These are phyloP conservation scores for Neodiprion fabricii DNA, from an alignment of 1,140 invertebrate genomes.

Conservation along the genomic window DNA sequence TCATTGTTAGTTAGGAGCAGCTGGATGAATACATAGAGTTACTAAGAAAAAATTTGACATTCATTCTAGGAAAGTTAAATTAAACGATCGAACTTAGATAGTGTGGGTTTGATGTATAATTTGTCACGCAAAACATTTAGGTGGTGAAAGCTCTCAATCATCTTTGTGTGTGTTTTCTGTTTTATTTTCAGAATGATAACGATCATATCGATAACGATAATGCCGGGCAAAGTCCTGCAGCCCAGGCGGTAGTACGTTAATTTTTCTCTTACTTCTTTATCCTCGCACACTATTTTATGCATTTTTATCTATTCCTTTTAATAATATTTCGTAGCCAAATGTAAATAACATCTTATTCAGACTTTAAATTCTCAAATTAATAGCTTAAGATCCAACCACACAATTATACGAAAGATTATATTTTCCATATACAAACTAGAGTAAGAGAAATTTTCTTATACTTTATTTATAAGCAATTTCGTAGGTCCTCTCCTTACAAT, in stretches of 20 bases:
- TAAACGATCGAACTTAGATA: neutral
- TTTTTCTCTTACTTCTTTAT: slow-evolving; percentile 47
- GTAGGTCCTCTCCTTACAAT: too few relatives aligned
- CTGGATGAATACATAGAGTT: neutral
- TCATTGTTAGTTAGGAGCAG: neutral
- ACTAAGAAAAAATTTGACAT: neutral
- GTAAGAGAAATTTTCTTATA: too few relatives aligned
- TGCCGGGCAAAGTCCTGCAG: slow-evolving; percentile 62
- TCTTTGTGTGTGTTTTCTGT: slow-evolving; percentile 57
- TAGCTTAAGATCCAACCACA: neutral
- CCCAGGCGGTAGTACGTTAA: slow-evolving; percentile 63
- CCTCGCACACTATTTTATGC: neutral
- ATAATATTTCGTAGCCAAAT: slow-evolving; percentile 18
- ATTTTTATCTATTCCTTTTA: slow-evolving; percentile 38
- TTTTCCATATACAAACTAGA: too few relatives aligned
- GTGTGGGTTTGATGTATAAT: neutral
- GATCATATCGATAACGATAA: slow-evolving; percentile 62
- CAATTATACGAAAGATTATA: too few relatives aligned
- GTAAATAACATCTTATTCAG: neutral
- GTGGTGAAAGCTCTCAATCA: slow-evolving; percentile 49
- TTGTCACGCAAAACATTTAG: neutral
- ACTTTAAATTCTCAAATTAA: neutral
- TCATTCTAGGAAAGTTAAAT: neutral
- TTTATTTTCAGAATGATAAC: slow-evolving; percentile 63
- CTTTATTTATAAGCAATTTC: too few relatives aligned